phyloP scores from a whole-genome alignment of 2,113 vertebrate genomes.

The Equus przewalskii region DNA sequence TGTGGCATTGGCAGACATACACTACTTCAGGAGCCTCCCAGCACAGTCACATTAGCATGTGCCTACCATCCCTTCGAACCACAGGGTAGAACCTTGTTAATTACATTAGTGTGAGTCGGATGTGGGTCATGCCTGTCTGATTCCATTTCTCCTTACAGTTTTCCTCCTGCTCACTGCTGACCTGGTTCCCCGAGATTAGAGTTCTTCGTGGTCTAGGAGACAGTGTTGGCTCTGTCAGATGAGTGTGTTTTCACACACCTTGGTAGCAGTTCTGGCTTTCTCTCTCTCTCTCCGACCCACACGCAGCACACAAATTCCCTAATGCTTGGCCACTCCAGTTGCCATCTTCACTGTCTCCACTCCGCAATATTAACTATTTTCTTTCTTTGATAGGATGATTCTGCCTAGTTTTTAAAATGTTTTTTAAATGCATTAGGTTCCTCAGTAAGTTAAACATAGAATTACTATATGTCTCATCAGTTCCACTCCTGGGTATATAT shows the following conservation, averaged over 20 bases:
- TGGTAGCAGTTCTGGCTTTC: not conserved
- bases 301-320: not conserved
- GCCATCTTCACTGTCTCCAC: not conserved
- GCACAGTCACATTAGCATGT: not conserved
- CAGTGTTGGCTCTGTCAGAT: not conserved
- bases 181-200: not conserved
- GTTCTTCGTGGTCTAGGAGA: not conserved
- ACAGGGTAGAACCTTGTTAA: not conserved
- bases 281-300: not conserved
- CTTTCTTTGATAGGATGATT: not conserved
- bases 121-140: not conserved
- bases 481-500: not conserved
- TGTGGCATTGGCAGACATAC: not conserved
- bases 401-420: not conserved
- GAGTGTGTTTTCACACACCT: not conserved
- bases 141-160: not conserved
- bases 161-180: not conserved
- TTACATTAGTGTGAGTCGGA: not conserved
- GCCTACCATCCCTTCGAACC: not conserved
- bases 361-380: not conserved
- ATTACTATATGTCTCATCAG: not conserved
- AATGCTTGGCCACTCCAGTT: not conserved
- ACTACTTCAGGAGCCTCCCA: not conserved
- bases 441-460: not conserved
- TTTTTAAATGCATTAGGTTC: not conserved